These are phyloP conservation scores for Trachelus troglodyta DNA, from an alignment of 2,888 invertebrate genomes.

Conservation along the genomic window DNA sequence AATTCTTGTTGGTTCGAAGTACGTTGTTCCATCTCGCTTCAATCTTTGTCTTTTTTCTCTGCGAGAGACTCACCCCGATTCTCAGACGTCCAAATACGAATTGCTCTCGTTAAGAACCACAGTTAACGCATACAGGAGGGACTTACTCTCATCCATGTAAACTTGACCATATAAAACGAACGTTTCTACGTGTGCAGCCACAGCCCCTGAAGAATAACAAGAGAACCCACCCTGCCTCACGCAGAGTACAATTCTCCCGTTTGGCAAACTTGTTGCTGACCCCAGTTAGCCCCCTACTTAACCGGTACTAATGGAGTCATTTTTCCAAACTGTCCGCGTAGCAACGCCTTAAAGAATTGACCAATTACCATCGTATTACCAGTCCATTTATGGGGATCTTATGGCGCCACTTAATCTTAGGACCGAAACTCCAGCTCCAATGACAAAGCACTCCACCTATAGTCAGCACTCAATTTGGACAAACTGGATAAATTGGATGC, in stretches of 20 bases:
- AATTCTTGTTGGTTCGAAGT: background rate
- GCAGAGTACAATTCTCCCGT: constrained; percentile 15
- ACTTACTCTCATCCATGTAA: background rate
- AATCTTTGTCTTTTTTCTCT: background rate
- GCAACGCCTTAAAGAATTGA: constrained; percentile 59
- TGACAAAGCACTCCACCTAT: background rate
- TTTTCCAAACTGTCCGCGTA: constrained; percentile 54
- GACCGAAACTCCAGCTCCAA: background rate
- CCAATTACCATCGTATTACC: constrained; percentile 65
- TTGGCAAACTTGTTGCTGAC: constrained; percentile 57
- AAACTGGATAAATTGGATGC: background rate
- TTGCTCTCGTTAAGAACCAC: constrained; percentile 57
- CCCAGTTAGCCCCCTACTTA: constrained; percentile 20
- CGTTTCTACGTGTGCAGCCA: background rate
- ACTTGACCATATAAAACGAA: background rate
- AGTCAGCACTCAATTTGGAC: background rate
- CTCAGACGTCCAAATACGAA: constrained; percentile 47
- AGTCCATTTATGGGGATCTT: constrained; percentile 2
- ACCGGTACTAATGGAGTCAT: constrained; percentile 63
- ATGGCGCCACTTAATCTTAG: background rate
- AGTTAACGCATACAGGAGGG: constrained; percentile 48
- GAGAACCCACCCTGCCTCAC: background rate
- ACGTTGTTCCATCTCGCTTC: background rate
- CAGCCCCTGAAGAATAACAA: background rate
- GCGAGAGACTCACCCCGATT: background rate